A percentile compares a stretch with the other conserved stretches of the same genome.
Evolutionary conservation across 2,797 vertebrate species (phyloP).

Genomic region (Onychomys arenicola): DNA sequence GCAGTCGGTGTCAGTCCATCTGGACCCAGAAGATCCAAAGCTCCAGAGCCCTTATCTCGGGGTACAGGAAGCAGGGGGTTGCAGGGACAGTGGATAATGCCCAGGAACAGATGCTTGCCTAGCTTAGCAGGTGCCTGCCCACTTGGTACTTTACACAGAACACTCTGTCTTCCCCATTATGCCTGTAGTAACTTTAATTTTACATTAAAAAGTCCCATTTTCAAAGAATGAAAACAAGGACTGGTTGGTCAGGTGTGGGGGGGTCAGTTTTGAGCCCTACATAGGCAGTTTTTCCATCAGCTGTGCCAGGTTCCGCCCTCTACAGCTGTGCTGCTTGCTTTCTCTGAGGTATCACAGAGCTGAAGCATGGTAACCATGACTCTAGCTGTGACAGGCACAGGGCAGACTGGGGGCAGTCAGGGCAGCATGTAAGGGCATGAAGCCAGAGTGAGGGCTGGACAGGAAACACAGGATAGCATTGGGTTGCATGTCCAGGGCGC

Average conservation of each 20-base stretch:
- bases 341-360: not conserved
- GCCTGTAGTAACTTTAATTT: not conserved
- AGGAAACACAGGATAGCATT: accelerated
- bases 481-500: not conserved
- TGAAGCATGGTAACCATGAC: accelerated
- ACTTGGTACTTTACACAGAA: not conserved
- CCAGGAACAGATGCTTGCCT: no score
- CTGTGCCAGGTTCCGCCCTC: not conserved
- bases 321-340: not conserved
- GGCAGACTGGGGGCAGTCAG: not conserved
- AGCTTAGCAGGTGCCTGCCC: no score
- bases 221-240: not conserved
- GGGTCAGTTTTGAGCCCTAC: accelerated
- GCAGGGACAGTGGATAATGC: no score
- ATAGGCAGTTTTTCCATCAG: accelerated
- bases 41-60: not conserved
- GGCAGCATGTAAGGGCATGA: accelerated
- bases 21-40: no score
- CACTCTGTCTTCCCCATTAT: accelerated
- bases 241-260: accelerated
- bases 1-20: not conserved
- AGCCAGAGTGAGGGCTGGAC: not conserved
- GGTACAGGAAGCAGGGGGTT: not conserved
- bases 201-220: not conserved
- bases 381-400: accelerated